Evolutionary conservation across 2,888 invertebrate genomes (phyloP).

Genomic region (Apamea sordens): DNA sequence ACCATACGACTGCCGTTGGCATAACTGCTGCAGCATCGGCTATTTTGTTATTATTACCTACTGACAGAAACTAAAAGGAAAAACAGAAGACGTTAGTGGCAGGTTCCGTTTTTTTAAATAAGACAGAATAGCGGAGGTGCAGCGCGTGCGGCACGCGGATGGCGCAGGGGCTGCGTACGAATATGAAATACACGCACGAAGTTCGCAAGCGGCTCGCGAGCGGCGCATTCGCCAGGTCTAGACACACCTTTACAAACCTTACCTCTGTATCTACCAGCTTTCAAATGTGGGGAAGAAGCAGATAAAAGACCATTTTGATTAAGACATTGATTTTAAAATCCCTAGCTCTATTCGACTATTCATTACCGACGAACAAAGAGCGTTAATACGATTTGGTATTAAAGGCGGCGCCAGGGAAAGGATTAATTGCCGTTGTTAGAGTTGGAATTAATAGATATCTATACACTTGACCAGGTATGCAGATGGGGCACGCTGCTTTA

Average conservation of each 20-base stretch:
- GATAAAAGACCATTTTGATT: background rate
- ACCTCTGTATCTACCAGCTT: background rate
- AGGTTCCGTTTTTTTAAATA: no score
- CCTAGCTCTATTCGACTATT: constrained; percentile 1
- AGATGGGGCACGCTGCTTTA: background rate
- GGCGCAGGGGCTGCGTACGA: no score
- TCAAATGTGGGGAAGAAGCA: background rate
- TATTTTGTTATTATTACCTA: no score
- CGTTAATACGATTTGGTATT: constrained; percentile 1
- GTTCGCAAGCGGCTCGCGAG: no score
- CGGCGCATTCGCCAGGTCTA: no score
- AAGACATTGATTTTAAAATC: background rate
- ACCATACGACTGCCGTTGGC: no score
- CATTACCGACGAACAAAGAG: constrained; percentile 30
- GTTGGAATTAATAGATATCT: constrained; percentile 38
- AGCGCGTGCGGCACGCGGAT: no score
- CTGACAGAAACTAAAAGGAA: no score
- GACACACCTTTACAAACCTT: background rate
- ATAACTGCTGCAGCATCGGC: no score
- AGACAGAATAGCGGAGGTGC: no score
- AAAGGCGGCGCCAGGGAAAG: constrained; percentile 9
- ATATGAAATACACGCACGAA: no score
- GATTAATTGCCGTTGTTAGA: constrained; percentile 46
- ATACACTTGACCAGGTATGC: constrained; percentile 26
- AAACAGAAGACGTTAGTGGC: no score